Conservation (phyloP, 2,113 vertebrate species). For the Proteles cristata region DNA sequence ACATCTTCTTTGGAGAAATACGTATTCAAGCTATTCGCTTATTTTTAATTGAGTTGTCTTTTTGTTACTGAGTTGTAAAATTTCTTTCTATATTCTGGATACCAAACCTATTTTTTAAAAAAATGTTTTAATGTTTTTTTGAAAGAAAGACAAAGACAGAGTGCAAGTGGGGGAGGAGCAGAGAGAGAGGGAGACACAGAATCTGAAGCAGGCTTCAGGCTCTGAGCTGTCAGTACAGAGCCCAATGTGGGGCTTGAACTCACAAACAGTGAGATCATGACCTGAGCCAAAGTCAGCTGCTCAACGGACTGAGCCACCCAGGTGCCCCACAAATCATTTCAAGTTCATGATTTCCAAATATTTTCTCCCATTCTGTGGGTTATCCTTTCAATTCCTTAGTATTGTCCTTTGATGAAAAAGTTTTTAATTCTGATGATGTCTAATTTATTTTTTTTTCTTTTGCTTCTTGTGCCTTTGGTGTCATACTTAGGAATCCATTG, state of each 20-base stretch:
- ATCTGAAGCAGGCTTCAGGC: too few species aligned
- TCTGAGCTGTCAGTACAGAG: too few species aligned
- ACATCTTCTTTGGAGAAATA: conserved; percentile 15
- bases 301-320: too few species aligned
- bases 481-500: background rate
- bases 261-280: too few species aligned
- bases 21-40: background rate
- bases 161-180: too few species aligned
- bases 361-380: background rate
- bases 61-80: background rate
- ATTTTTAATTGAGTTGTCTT: background rate
- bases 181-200: too few species aligned
- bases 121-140: too few species aligned
- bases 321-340: background rate
- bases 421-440: background rate
- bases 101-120: background rate
- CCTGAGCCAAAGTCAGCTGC: too few species aligned
- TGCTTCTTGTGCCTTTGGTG: background rate
- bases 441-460: background rate
- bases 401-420: background rate
- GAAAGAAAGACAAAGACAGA: too few species aligned
- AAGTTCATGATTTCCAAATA: background rate
- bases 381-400: background rate
- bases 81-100: background rate
- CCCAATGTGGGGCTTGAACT: too few species aligned